Conservation (phyloP, 1,140 invertebrate genomes). For the Tribolium castaneum region DNA sequence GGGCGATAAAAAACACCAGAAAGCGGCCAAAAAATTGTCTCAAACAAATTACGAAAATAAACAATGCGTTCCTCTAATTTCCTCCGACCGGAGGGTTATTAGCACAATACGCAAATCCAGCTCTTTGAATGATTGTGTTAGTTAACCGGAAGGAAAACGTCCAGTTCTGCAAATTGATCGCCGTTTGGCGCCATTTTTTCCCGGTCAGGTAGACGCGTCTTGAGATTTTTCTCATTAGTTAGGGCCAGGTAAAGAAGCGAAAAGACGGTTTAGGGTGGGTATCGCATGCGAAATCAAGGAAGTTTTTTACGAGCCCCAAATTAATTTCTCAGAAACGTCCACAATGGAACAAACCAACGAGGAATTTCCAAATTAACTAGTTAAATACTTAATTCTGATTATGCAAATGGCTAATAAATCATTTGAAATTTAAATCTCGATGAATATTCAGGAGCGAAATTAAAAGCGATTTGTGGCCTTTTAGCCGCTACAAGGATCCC, state of each 20-base stretch:
- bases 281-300: conserved; percentile 54
- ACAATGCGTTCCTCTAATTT: conserved; percentile 4
- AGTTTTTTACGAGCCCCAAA: conserved; percentile 47
- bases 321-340: conserved; percentile 36
- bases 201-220: conserved; percentile 49
- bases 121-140: conserved; percentile 24
- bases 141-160: conserved; percentile 33
- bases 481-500: not conserved
- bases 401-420: conserved; percentile 38
- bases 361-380: conserved; percentile 29
- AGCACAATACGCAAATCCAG: conserved; percentile 33
- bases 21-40: conserved; percentile 31
- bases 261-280: conserved; percentile 45
- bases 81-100: not conserved
- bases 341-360: conserved; percentile 23
- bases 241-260: conserved; percentile 51
- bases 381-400: conserved; percentile 37
- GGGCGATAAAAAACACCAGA: conserved; percentile 28
- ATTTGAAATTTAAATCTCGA: conserved; percentile 29
- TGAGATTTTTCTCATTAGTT: conserved; percentile 54
- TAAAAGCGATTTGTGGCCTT: conserved; percentile 1
- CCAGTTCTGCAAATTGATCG: conserved; percentile 14
- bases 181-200: conserved; percentile 51
- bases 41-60: conserved; percentile 1
- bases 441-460: conserved; percentile 35